Evolutionary conservation across 1,140 invertebrate genomes (phyloP), one percentile per base, ranked within the genome.

Genomic region (Aleiodes sp.): DNA sequence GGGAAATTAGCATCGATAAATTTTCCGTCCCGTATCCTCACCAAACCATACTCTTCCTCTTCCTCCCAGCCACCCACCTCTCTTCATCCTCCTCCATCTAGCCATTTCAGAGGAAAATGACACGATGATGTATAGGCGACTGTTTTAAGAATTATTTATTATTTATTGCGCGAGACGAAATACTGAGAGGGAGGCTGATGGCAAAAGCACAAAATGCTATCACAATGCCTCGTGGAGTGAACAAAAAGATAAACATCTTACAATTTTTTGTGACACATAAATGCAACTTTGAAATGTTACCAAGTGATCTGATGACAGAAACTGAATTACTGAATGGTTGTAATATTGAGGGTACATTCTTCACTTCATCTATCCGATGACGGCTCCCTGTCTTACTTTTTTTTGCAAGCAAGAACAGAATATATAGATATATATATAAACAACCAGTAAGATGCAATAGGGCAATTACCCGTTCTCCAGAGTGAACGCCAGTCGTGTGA

Each of bases 1-100:
- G 82, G 84, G 78, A 86, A 86, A 86, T 86, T 86, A 86, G 83
- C 84, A 86, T 84, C 83, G 82, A 86, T 86, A 86, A 86, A 86
- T 86, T 86, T 84, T 73, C 76, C 78, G 75, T 73, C 76, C 73
- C 81, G 81, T 80, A 71, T 56, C 28, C 39, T 62, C 43, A 76
- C 77, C 68, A 37, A 63, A 73, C 75, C 73, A 74, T 63, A 72
- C 73, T 71, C 70, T 78, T 68, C 70, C 74, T 74, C 39, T 67
- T 63, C 56, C 46, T 29, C 46, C 75, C 73, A 74, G 61, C 70
- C 73, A 71, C 70, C 77, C 66, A 68, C 74, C 73, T 29, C 62
- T 63, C 56, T 46, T 29, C 46, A 10, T 24, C 35, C 4, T n/a
- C 26, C 31, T 10, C 52, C 24, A 4, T 33, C 29, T 37, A 19